Evolutionary conservation across 2,113 vertebrate species (phyloP).

Genomic region (Myxocyprinus asiaticus): DNA sequence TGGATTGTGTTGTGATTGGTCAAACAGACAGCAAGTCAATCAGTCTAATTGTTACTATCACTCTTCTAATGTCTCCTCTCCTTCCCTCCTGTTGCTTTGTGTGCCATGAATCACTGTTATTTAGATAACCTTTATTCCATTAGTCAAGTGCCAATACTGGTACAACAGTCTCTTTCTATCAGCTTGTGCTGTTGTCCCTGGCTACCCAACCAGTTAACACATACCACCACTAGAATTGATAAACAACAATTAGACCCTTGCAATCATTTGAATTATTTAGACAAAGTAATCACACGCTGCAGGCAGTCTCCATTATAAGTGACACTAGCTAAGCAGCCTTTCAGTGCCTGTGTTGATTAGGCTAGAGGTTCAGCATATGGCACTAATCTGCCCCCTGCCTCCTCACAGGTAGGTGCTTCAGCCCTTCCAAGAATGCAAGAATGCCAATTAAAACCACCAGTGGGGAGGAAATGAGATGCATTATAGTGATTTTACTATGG

Average conservation of each 20-base stretch:
- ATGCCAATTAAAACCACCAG: constrained; percentile 8
- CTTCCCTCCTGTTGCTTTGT: not conserved
- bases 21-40: constrained; percentile 35
- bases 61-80: constrained; percentile 4
- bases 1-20: constrained; percentile 14
- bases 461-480: not conserved
- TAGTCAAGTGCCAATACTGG: not conserved
- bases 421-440: constrained; percentile 5
- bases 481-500: no score
- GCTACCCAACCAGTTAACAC: not conserved
- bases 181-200: not conserved
- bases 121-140: constrained; percentile 1
- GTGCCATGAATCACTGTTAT: not conserved
- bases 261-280: constrained; percentile 7
- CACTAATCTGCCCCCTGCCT: constrained; percentile 23
- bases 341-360: no score
- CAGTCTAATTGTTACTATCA: constrained; percentile 31
- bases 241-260: constrained; percentile 10
- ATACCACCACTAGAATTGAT: not conserved
- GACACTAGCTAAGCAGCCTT: constrained; percentile 19
- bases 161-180: not conserved
- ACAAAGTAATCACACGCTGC: not conserved
- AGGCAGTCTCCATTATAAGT: not conserved
- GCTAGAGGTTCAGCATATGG: constrained; percentile 7
- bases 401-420: constrained; percentile 1